Conservation (phyloP, 2,113 vertebrate species). For the Arizona elegans region DNA sequence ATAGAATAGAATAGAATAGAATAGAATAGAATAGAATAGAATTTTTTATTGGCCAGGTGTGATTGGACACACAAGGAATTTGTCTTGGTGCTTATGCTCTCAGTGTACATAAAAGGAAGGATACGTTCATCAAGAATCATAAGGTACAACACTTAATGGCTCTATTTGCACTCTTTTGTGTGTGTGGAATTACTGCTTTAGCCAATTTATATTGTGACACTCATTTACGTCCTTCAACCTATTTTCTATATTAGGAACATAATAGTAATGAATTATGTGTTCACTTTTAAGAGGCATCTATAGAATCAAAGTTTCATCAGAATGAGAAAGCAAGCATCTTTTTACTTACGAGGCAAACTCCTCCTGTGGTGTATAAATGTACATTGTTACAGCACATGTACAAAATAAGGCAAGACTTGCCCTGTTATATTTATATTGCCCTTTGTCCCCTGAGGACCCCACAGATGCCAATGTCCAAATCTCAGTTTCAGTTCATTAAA, state of each 20-base stretch:
- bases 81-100: too few species aligned
- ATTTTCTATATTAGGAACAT: background rate
- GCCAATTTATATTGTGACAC: background rate
- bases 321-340: background rate
- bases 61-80: too few species aligned
- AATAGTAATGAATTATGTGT: background rate
- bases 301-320: background rate
- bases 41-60: too few species aligned
- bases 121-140: too few species aligned
- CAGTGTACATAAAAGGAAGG: too few species aligned
- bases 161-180: background rate
- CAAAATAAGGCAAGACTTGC: background rate
- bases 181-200: background rate
- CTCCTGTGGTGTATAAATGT: background rate
- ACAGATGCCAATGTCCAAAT: background rate
- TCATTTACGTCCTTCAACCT: background rate
- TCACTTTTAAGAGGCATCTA: background rate
- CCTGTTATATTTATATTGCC: background rate
- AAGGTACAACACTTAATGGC: too few species aligned
- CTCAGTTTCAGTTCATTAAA: background rate
- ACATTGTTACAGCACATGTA: background rate
- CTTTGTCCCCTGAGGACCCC: background rate
- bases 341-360: background rate
- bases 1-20: background rate
- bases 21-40: too few species aligned